Percentiles rank a stretch among this genome's conserved stretches.
These are phyloP conservation scores for Mesoligia furuncula DNA, from an alignment of 2,888 invertebrate genomes.

Conservation along the genomic window DNA sequence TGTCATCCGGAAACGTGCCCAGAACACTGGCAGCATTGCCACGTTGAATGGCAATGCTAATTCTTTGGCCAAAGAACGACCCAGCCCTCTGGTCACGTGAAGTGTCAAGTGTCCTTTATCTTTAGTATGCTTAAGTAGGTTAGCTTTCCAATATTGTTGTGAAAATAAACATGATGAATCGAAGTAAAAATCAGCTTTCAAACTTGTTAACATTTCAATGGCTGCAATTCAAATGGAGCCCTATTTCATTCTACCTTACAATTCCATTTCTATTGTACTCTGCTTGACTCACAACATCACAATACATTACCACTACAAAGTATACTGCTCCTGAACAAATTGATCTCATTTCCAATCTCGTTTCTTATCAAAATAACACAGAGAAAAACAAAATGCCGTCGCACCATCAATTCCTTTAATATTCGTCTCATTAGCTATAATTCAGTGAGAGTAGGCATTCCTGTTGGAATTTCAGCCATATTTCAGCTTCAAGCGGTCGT, in stretches of 20 bases:
- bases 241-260: constrained; percentile 4
- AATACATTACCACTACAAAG: constrained; percentile 47
- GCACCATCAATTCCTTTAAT: constrained; percentile 79
- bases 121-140: background rate
- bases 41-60: too few species aligned
- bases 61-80: too few species aligned
- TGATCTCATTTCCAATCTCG: constrained; percentile 39
- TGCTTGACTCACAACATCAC: constrained; percentile 40
- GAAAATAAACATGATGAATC: background rate
- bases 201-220: constrained; percentile 6
- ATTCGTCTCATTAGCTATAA: constrained; percentile 86
- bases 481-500: constrained; percentile 83
- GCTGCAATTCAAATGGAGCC: background rate
- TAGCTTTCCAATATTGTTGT: background rate
- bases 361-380: constrained; percentile 55
- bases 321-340: constrained; percentile 47
- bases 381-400: constrained; percentile 67
- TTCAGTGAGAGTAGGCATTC: constrained; percentile 82
- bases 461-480: constrained; percentile 84
- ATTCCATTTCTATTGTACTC: constrained; percentile 26
- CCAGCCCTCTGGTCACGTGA: too few species aligned
- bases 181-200: constrained; percentile 1
- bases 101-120: too few species aligned
- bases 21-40: too few species aligned
- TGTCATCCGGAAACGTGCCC: too few species aligned